Conservation (phyloP, 2,797 vertebrate genomes). For the Myripristis murdjan region DNA sequence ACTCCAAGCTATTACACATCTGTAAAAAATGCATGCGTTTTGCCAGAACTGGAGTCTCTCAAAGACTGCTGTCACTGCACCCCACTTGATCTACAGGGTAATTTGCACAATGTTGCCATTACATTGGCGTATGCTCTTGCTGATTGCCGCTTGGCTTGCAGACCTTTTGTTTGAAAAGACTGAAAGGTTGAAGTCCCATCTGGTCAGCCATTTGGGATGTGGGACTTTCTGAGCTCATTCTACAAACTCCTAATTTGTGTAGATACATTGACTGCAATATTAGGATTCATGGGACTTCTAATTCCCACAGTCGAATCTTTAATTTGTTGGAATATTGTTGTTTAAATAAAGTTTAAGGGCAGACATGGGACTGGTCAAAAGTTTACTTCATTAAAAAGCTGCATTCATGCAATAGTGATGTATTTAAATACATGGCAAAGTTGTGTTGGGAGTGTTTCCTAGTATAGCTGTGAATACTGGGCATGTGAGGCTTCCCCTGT, state of each 20-base stretch:
- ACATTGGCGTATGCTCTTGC: slow-evolving; percentile 12
- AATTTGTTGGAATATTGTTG: too few relatives aligned
- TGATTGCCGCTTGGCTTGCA: slow-evolving; percentile 33
- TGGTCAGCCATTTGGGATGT: slow-evolving; percentile 21
- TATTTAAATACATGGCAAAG: too few relatives aligned
- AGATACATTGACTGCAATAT: slow-evolving; percentile 3
- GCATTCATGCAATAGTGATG: too few relatives aligned
- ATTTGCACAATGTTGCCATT: slow-evolving; percentile 44
- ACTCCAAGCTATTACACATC: slow-evolving; percentile 56
- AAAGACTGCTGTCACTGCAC: slow-evolving; percentile 38
- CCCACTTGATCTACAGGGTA: slow-evolving; percentile 43
- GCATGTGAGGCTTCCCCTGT: too few relatives aligned
- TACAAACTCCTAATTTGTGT: slow-evolving; percentile 13
- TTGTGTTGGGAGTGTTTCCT: too few relatives aligned
- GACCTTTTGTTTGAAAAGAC: slow-evolving; percentile 28
- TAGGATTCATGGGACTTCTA: neutral
- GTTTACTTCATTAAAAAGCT: too few relatives aligned
- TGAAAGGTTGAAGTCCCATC: slow-evolving; percentile 37
- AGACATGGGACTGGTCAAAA: too few relatives aligned
- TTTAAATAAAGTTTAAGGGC: too few relatives aligned
- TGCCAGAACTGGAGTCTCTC: slow-evolving; percentile 40
- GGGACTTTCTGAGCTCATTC: slow-evolving; percentile 3
- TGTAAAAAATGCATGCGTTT: slow-evolving; percentile 20
- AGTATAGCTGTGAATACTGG: too few relatives aligned
- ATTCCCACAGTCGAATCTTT: slow-evolving; percentile 6